Evolutionary conservation across 2,888 invertebrate genomes (phyloP).

Genomic region (Chymomyza fuscimana): DNA sequence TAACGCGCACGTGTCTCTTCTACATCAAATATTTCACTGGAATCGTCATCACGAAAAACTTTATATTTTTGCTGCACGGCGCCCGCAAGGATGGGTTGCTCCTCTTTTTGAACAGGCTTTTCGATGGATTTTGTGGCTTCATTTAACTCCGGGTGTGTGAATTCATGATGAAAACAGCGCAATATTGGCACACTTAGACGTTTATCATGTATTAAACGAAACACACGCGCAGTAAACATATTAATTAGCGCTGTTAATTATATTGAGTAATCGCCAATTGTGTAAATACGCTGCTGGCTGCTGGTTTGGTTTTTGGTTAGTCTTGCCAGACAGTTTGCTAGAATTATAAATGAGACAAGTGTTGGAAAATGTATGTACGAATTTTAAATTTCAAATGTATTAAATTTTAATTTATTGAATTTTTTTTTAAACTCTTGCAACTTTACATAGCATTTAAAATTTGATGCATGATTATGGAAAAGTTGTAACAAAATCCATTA

Average conservation of each 20-base stretch:
- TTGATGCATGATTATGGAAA: too few relatives aligned
- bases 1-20: slow-evolving; percentile 83
- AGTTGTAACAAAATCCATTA: too few relatives aligned
- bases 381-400: too few relatives aligned
- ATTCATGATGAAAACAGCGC: slow-evolving; percentile 75
- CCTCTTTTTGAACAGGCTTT: not conserved
- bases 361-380: not conserved
- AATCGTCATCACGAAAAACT: slow-evolving; percentile 86
- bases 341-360: not conserved
- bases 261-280: not conserved
- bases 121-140: not conserved
- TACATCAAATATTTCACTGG: slow-evolving; percentile 86
- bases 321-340: not conserved
- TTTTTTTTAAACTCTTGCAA: too few relatives aligned
- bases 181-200: slow-evolving; percentile 64
- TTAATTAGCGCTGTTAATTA: slow-evolving; percentile 19
- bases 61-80: slow-evolving; percentile 84
- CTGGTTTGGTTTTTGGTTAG: not conserved
- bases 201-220: slow-evolving; percentile 64
- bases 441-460: too few relatives aligned
- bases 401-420: too few relatives aligned
- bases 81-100: slow-evolving; percentile 74
- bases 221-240: slow-evolving; percentile 64
- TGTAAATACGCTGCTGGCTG: not conserved
- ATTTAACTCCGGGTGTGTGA: slow-evolving; percentile 59